Evolutionary conservation across 2,888 invertebrate species (phyloP), one percentile per base, ranked within the genome.

Genomic region (Hyppa rectilinea): DNA sequence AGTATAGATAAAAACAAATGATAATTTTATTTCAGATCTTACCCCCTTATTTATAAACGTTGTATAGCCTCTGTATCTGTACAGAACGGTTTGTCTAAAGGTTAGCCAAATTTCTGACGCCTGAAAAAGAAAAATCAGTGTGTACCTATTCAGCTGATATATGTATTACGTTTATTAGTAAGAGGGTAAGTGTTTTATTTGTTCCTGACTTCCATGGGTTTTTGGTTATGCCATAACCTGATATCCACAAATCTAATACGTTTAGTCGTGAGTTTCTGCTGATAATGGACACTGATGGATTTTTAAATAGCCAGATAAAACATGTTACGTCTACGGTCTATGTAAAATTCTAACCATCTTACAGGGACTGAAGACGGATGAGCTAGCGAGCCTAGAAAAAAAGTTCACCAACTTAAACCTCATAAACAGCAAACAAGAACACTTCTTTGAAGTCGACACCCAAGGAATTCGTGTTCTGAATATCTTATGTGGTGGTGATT

Each of bases 391-490:
- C 52, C 82, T 94, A 31, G 87, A 90, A 80, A 80, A 83, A 65
- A 80, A 87, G 61, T 84, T 92, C 45, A 81, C 77, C 26, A 77
- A 79, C 9, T 79, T 83, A n/a, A 85, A 89, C 43, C 67, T 93
- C 26, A 71, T 82, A 50, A 86, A 87, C 63, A 88, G 77, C 60
- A 90, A 84, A 61, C 87, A 88, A 71, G 80, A 85, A 60, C 82
- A 87, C 43, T 91, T 90, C 61, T 89, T 92, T 77, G 95, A 95
- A 85, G 89, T 92, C 14, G 95, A 95, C 65, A 85, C 89, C 6
- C 84, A 87, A 71, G 95, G 92, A 9, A 84, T 94, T 43, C 84
- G 85, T 65, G 80, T 95, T 45, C 66, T 95, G 31, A 95, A 95
- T 81, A 83, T 94, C 34, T 78, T 95, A 38, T 86, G 90, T 53